These are phyloP conservation scores for Brachirus orientalis DNA, from an alignment of 2,113 vertebrate genomes.

Conservation along the genomic window DNA sequence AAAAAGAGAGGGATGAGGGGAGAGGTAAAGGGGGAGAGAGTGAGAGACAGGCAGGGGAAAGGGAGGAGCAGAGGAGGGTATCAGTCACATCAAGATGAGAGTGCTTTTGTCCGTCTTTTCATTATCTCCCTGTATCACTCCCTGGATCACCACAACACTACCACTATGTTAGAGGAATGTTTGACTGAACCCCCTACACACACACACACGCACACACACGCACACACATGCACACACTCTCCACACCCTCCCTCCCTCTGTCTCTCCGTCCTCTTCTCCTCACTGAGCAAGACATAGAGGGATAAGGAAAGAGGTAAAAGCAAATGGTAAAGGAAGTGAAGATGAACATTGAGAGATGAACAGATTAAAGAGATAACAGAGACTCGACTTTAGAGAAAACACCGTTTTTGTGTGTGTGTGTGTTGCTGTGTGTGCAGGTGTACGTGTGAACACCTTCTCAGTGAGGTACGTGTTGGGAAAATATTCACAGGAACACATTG, in stretches of 20 bases:
- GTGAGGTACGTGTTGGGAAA: constrained; percentile 27
- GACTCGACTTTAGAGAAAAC: constrained; percentile 49
- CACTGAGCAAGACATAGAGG: constrained; percentile 60
- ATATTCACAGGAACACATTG: constrained; percentile 4
- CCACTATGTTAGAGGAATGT: constrained; percentile 81
- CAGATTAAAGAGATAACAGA: constrained; percentile 58
- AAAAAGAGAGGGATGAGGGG: constrained; percentile 61
- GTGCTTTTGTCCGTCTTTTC: constrained; percentile 87
- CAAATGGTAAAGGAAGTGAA: constrained; percentile 61
- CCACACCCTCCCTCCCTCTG: constrained; percentile 14
- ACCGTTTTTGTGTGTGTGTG: constrained; percentile 10
- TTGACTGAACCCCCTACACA: constrained; percentile 64
- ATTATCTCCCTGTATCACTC: constrained; percentile 85
- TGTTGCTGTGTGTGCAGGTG: constrained; percentile 11
- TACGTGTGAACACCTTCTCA: constrained; percentile 44
- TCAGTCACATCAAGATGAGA: constrained; percentile 83
- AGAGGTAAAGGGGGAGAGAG: constrained; percentile 25
- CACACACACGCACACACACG: constrained; percentile 19
- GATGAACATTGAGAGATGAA: constrained; percentile 58
- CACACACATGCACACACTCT: constrained; percentile 13
- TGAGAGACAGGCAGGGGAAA: constrained; percentile 49
- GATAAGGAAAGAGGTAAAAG: constrained; percentile 44
- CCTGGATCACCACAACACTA: constrained; percentile 82
- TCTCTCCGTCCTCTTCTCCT: constrained; percentile 65
- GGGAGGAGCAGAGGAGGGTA: constrained; percentile 71